These are phyloP conservation scores for Benthosema pterotum DNA, from an alignment of 2,797 vertebrate genomes.

Conservation along the genomic window DNA sequence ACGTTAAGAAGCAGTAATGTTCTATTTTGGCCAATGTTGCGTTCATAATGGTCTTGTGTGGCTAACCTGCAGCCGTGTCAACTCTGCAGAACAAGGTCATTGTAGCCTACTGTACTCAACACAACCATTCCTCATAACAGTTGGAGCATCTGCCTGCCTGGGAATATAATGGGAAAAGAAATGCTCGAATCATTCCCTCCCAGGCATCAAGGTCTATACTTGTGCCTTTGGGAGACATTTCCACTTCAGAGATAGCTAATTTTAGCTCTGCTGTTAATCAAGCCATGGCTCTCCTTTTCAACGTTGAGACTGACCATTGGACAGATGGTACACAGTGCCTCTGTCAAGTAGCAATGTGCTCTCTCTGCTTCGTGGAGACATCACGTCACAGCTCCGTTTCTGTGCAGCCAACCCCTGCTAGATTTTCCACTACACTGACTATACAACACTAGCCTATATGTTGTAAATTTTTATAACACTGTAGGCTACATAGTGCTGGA, in stretches of 20 bases:
- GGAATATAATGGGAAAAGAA: neutral
- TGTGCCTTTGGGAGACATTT: conserved; percentile 11
- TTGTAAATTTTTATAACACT: no score
- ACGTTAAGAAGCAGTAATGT: no score
- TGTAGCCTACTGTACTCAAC: neutral
- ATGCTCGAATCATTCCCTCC: neutral
- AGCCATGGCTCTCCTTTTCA: neutral
- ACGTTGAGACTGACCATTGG: neutral
- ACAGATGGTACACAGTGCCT: conserved; percentile 1
- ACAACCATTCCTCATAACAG: conserved; percentile 2
- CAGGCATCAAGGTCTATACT: neutral
- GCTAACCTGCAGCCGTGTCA: no score
- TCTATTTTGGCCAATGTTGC: no score
- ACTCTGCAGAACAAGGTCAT: no score
- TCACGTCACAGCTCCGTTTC: no score
- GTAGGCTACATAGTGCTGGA: no score
- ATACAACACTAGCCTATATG: no score
- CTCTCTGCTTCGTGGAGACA: no score
- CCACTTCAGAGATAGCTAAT: conserved; percentile 6
- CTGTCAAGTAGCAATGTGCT: neutral
- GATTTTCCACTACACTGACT: no score
- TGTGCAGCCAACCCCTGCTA: no score
- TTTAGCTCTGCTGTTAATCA: conserved; percentile 9
- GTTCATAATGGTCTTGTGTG: no score
- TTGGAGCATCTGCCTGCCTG: neutral